Evolutionary conservation across 1,140 invertebrate species (phyloP), one percentile per base, ranked within the genome.

Genomic region (Coelopa frigida): DNA sequence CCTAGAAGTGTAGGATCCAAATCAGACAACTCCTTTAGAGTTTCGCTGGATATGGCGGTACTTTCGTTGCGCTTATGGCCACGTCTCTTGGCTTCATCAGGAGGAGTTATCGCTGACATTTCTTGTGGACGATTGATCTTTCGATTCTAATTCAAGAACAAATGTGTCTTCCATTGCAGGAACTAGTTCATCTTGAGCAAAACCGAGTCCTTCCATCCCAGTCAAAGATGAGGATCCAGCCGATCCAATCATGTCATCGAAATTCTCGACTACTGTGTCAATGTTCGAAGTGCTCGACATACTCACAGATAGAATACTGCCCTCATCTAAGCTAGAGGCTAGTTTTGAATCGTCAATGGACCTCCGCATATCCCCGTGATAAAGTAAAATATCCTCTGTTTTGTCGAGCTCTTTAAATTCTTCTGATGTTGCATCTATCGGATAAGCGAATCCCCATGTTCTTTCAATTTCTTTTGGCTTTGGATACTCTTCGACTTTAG

Each of bases 31-130:
- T 54, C 51, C 48, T 67, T 67, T 21, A 69, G n/a, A 1, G 56
- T 57, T 11, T 68, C 65, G 2, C 52, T 54, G 0, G 59, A 51
- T 27, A 68, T 67, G 31, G 65, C 63, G 29, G 72, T 75, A 52
- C 77, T 80, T 49, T 78, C 78, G 35, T 70, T 73, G 31, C 76
- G 67, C 48, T 74, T 72, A 48, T 79, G 78, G 4, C 76, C 74
- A 32, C 71, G 73, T 44, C 53, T 53, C 17, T 70, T 72, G 2
- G 63, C 60, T 51, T 76, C 76, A 12, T 80, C 77, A 17, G 77
- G 75, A 24, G 77, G 57, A n/a, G 62, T 62, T 17, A 58, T 62
- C 7, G 53, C 58, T 50, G 59, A 59, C 5, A 59, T 65, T 22
- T 66, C 62, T 37, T 62, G 54, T 0, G 62, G 77, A n/a, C 6